phyloP scores from a whole-genome alignment of 2,797 vertebrate genomes.

The Myotis pilosus region DNA sequence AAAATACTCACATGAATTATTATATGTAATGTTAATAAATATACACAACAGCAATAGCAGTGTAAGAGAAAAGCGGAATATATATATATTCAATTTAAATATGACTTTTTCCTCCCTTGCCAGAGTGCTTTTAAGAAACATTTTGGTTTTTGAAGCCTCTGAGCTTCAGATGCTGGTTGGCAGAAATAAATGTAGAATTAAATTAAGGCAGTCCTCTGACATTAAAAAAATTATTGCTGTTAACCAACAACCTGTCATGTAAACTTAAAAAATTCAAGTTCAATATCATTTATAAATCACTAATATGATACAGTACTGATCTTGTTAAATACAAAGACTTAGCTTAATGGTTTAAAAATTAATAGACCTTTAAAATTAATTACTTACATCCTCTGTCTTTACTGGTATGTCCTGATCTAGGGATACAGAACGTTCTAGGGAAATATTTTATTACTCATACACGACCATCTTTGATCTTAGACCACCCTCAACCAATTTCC shows the following conservation, averaged over 20 bases:
- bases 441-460: conserved; percentile 50
- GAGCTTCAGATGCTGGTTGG: conserved; percentile 13
- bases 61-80: neutral
- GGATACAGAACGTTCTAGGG: neutral
- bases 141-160: conserved; percentile 17
- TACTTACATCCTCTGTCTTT: conserved; percentile 18
- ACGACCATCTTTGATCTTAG: conserved; percentile 59
- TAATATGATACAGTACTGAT: conserved; percentile 8
- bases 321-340: conserved; percentile 39
- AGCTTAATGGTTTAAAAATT: conserved; percentile 43
- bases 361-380: conserved; percentile 44
- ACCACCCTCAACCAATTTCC: conserved; percentile 53
- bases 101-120: neutral
- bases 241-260: conserved; percentile 12
- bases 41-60: neutral
- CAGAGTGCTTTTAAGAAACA: conserved; percentile 11
- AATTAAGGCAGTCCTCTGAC: conserved; percentile 43
- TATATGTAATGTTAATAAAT: conserved; percentile 13
- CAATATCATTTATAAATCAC: conserved; percentile 44
- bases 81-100: neutral
- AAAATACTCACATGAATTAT: conserved; percentile 54
- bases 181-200: conserved; percentile 43
- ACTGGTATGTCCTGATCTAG: neutral
- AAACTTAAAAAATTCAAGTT: conserved; percentile 60
- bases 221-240: conserved; percentile 37